A percentile compares a stretch with the other conserved stretches of the same genome.
Conservation (phyloP, 2,113 vertebrate genomes). For the Phalacrocorax brasilianus region DNA sequence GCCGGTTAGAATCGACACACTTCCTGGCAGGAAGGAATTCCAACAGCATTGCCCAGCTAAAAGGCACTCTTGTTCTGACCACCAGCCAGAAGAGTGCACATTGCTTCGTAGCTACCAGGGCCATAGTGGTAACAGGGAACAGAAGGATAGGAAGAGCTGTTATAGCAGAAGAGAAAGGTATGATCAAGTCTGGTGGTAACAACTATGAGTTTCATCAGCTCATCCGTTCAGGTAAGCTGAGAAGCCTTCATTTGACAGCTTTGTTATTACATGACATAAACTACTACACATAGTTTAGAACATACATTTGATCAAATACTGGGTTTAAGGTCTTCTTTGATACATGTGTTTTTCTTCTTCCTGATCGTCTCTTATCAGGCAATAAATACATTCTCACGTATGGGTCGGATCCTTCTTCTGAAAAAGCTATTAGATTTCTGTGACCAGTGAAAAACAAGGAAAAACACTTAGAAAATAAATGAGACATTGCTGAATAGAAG, state of each 20-base stretch:
- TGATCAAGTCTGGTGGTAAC: background rate
- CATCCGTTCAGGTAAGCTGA: background rate
- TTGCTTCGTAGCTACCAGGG: background rate
- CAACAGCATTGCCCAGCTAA: background rate
- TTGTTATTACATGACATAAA: background rate
- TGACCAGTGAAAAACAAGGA: background rate
- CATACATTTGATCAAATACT: conserved; percentile 89
- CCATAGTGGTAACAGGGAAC: background rate
- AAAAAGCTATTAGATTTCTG: conserved; percentile 93
- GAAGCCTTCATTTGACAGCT: background rate
- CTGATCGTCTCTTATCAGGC: conserved; percentile 93
- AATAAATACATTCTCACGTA: conserved; percentile 94
- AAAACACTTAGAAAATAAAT: background rate
- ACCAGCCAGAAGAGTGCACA: background rate
- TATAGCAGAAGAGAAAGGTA: background rate
- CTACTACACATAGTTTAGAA: background rate
- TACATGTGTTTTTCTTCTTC: conserved; percentile 92
- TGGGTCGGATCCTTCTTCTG: conserved; percentile 90
- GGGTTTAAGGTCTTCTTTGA: conserved; percentile 91
- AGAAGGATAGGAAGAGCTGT: background rate
- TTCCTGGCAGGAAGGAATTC: background rate
- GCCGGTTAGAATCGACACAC: background rate
- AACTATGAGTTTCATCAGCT: background rate
- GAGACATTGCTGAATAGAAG: background rate
- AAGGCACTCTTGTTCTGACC: background rate